Percentiles rank a stretch among this genome's conserved stretches.
These are phyloP conservation scores for Hydriomena furcata DNA, from an alignment of 2,888 invertebrate species.

Conservation along the genomic window DNA sequence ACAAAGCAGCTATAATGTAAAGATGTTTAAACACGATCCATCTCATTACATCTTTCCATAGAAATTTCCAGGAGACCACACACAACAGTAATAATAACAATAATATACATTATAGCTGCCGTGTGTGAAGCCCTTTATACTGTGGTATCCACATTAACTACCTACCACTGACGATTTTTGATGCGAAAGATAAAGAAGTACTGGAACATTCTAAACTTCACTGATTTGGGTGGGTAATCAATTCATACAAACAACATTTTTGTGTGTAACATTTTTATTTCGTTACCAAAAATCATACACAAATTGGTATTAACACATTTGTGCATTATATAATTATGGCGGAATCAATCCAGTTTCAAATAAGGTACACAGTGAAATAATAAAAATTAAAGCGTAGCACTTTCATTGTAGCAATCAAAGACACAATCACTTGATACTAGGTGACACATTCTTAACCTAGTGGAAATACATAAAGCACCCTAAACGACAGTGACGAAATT, in stretches of 20 bases:
- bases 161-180: too few relatives aligned
- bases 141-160: too few relatives aligned
- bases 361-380: slow-evolving; percentile 28
- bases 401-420: neutral
- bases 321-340: slow-evolving; percentile 9
- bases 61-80: too few relatives aligned
- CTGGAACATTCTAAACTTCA: too few relatives aligned
- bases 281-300: slow-evolving; percentile 11
- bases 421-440: slow-evolving; percentile 5
- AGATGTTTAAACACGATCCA: too few relatives aligned
- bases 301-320: neutral
- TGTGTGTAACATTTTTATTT: slow-evolving; percentile 14
- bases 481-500: slow-evolving; percentile 27
- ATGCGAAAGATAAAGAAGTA: too few relatives aligned
- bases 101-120: too few relatives aligned
- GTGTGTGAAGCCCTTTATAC: too few relatives aligned
- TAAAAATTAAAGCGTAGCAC: slow-evolving; percentile 3
- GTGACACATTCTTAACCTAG: slow-evolving; percentile 14
- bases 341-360: slow-evolving; percentile 22
- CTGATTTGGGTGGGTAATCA: too few relatives aligned
- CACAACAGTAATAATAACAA: too few relatives aligned
- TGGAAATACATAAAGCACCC: slow-evolving; percentile 29
- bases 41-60: too few relatives aligned
- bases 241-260: neutral
- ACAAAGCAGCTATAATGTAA: too few relatives aligned